Evolutionary conservation across 2,797 vertebrate genomes (phyloP), one percentile per base, ranked within the genome.

Genomic region (Neopelma chrysocephalum): DNA sequence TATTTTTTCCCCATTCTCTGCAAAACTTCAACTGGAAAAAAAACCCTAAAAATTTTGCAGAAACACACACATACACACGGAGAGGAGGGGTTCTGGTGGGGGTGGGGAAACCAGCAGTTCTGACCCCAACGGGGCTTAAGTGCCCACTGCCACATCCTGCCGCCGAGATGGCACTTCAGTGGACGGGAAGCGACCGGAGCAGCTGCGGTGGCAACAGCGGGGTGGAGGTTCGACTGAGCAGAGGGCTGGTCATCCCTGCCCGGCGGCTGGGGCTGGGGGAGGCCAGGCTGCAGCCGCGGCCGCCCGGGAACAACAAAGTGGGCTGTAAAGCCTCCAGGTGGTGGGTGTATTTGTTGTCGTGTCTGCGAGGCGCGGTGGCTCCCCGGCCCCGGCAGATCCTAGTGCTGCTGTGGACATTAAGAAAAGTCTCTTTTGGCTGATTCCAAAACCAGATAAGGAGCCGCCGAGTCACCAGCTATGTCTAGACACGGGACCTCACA

Each of bases 401-500:
- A 95, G 58, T 62, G 97, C 96, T 84, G 96, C 96, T 96, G 90
- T 90, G 97, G 97, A 97, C 97, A 96, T 92, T 96, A 96, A 97
- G 96, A 96, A 94, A 97, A 97, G 97, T 96, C 98, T 98, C 97
- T 97, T 97, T 94, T 85, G 95, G 96, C 98, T 97, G 98, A 98
- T 98, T 95, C 98, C 98, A 97, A 97, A 97, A 89, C 90, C 82
- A 98, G 98, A 98, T 98, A 98, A 98, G 98, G 88, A 98, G 98
- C 98, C 98, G 98, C 98, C 98, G 94, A 98, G 98, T 95, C 98
- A 97, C 98, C 97, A 97, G 96, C 96, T 96, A 98, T 98, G 98
- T 98, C 98, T 98, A 98, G 98, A 98, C 98, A 98, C 93, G 91
- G 96, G 98, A 98, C 98, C 98, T 98, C 98, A 98, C 98, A 98